phyloP scores from a whole-genome alignment of 2,888 invertebrate species.

The Nephrotoma guestfalica region DNA sequence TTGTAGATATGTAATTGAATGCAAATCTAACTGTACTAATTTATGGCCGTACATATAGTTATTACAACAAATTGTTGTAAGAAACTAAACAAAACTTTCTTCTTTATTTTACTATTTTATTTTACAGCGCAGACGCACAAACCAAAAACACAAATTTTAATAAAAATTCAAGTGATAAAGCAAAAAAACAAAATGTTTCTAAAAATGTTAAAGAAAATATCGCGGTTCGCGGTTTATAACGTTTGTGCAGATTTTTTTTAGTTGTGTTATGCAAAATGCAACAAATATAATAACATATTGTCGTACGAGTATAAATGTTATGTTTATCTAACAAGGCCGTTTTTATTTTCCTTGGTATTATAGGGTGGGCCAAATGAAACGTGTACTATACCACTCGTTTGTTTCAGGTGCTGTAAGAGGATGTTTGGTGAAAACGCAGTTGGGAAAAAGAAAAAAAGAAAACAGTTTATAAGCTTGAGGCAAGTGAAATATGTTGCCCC shows the following conservation, averaged over 20 bases:
- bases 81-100: background rate
- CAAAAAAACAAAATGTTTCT: background rate
- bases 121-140: background rate
- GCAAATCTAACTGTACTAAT: background rate
- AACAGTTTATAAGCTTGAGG: too few relatives aligned
- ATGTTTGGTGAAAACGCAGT: too few relatives aligned
- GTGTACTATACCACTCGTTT: too few relatives aligned
- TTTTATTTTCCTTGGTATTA: background rate
- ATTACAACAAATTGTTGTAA: background rate
- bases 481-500: too few relatives aligned
- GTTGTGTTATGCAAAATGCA: background rate
- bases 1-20: background rate
- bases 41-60: background rate
- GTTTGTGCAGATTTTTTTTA: background rate
- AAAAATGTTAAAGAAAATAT: background rate
- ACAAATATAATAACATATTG: background rate
- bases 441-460: too few relatives aligned
- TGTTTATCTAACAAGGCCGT: background rate
- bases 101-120: background rate
- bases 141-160: background rate
- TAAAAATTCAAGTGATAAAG: background rate
- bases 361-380: background rate
- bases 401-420: too few relatives aligned
- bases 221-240: background rate
- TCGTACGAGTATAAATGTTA: background rate